These are phyloP conservation scores for Platypus cylindrus DNA, from an alignment of 2,888 invertebrate species.

Conservation along the genomic window DNA sequence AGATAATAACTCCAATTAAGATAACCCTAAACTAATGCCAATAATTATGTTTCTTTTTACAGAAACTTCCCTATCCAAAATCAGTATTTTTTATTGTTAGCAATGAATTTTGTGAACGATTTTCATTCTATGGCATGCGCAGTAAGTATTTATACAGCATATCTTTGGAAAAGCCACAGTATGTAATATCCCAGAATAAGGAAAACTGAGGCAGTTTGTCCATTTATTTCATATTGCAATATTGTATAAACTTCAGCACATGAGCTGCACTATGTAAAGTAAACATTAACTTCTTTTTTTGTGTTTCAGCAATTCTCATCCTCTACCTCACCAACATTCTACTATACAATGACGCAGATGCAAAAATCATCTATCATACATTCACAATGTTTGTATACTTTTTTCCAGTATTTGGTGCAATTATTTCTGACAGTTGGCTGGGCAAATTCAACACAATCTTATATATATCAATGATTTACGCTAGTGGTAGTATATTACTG, in stretches of 20 bases:
- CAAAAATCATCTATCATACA: slow-evolving; percentile 79
- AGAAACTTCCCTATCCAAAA: slow-evolving; percentile 70
- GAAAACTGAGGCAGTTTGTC: too few relatives aligned
- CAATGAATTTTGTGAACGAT: slow-evolving; percentile 97
- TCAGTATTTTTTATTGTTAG: slow-evolving; percentile 85
- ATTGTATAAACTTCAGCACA: too few relatives aligned
- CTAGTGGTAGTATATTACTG: slow-evolving; percentile 61
- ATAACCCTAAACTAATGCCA: too few relatives aligned
- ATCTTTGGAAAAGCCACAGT: not conserved
- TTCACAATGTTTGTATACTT: slow-evolving; percentile 85
- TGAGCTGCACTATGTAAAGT: too few relatives aligned
- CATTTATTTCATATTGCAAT: too few relatives aligned
- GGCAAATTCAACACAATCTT: slow-evolving; percentile 87
- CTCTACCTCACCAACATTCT: slow-evolving; percentile 76
- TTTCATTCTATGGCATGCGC: slow-evolving; percentile 94
- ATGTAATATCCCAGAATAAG: too few relatives aligned
- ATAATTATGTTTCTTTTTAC: slow-evolving; percentile 39
- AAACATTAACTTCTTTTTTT: too few relatives aligned
- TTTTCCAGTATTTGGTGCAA: slow-evolving; percentile 81
- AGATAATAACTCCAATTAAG: too few relatives aligned
- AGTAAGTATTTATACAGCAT: slow-evolving; percentile 46
- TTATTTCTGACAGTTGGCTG: slow-evolving; percentile 83
- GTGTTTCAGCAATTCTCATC: slow-evolving; percentile 75
- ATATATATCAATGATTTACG: slow-evolving; percentile 78
- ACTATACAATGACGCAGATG: slow-evolving; percentile 53